A percentile compares a stretch with the other conserved stretches of the same genome.
phyloP scores from a whole-genome alignment of 1,140 invertebrate species.

The Scaptodrosophila lebanonensis region DNA sequence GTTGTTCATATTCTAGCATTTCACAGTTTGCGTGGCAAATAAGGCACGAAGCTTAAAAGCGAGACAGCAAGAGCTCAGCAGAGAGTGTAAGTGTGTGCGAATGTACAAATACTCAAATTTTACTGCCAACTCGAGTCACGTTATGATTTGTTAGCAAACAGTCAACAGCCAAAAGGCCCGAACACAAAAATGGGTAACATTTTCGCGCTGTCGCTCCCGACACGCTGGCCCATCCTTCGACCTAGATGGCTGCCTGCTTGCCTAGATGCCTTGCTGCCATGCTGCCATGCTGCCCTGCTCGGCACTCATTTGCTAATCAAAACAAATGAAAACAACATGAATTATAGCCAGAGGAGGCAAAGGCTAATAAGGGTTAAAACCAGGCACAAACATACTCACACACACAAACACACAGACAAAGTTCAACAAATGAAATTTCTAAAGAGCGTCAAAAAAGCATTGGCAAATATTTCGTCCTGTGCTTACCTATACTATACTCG shows the following conservation, averaged over 20 bases:
- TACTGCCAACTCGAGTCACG: conserved; percentile 60
- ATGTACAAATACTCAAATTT: conserved; percentile 56
- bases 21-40: conserved; percentile 61
- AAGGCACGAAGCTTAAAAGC: conserved; percentile 52
- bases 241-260: no score
- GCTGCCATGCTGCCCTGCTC: conserved; percentile 18
- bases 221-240: no score
- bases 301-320: conserved; percentile 69
- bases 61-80: conserved; percentile 21
- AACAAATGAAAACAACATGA: conserved; percentile 73
- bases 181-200: conserved; percentile 2
- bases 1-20: conserved; percentile 23
- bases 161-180: conserved; percentile 30
- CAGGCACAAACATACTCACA: not conserved
- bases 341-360: conserved; percentile 46
- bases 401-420: conserved; percentile 13
- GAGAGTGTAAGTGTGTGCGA: conserved; percentile 4
- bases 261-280: no score
- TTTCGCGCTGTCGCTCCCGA: not conserved
- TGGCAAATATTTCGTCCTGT: conserved; percentile 19
- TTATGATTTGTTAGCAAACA: conserved; percentile 52
- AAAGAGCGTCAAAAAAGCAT: conserved; percentile 18
- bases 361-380: conserved; percentile 69
- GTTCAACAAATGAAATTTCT: conserved; percentile 45
- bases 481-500: not conserved